These are phyloP conservation scores for Apodemia duryi DNA, from an alignment of 2,888 invertebrate genomes.

Conservation along the genomic window DNA sequence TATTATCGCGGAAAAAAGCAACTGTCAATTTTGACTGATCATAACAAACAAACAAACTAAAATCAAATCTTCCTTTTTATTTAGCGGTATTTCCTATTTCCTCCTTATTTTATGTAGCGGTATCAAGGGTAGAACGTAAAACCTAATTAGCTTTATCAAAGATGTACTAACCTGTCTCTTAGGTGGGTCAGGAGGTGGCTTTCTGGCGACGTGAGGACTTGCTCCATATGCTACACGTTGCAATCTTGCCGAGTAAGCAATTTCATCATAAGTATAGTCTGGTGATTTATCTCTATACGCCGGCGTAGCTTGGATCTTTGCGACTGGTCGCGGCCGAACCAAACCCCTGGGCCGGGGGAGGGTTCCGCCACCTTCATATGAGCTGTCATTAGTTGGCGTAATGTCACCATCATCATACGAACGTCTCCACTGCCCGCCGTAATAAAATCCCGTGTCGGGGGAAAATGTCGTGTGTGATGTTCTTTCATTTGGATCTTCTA, in stretches of 20 bases:
- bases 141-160: too few species aligned
- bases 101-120: too few species aligned
- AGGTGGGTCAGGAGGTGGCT: conserved; percentile 90
- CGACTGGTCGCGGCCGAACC: conserved; percentile 89
- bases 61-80: too few species aligned
- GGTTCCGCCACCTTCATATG: conserved; percentile 88
- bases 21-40: too few species aligned
- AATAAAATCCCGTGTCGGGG: conserved; percentile 79
- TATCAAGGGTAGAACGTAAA: too few species aligned
- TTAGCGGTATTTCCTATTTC: too few species aligned
- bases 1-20: too few species aligned
- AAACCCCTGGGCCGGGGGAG: conserved; percentile 90
- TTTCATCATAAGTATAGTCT: conserved; percentile 71
- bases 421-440: conserved; percentile 84
- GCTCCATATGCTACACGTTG: conserved; percentile 80
- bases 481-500: conserved; percentile 87
- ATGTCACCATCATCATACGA: conserved; percentile 95
- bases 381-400: conserved; percentile 87
- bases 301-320: conserved; percentile 84
- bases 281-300: conserved; percentile 64
- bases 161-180: conserved; percentile 62
- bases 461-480: conserved; percentile 81
- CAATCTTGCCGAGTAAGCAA: conserved; percentile 67
- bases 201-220: conserved; percentile 87
- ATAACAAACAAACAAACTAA: too few species aligned